Conservation (phyloP, 2,888 invertebrate genomes). For the Cataglyphis livida region DNA sequence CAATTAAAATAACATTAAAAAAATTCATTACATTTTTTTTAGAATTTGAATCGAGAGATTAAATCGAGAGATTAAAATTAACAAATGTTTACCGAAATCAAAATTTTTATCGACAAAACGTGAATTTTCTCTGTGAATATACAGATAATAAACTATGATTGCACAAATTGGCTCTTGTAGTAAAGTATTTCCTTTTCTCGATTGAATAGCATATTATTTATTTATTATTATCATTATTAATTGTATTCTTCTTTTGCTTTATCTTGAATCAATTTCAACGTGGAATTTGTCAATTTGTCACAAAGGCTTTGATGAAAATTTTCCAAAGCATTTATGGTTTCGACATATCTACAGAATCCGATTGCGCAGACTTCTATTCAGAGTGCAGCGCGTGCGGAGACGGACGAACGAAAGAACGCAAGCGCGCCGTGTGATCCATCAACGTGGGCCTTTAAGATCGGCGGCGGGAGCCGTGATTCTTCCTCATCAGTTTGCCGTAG, state of each 20-base stretch:
- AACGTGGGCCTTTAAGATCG: slow-evolving; percentile 62
- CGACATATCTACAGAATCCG: neutral
- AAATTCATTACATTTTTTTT: neutral
- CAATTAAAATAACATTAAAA: neutral
- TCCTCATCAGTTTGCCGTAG: slow-evolving; percentile 68
- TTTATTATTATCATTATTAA: neutral
- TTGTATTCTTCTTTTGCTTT: neutral
- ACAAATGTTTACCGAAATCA: neutral
- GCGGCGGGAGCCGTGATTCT: slow-evolving; percentile 69
- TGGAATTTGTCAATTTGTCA: neutral
- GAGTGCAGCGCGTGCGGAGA: neutral
- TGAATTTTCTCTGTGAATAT: neutral
- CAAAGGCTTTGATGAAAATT: neutral
- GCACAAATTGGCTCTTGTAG: neutral
- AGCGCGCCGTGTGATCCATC: slow-evolving; percentile 61
- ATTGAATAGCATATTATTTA: neutral
- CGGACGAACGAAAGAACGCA: slow-evolving; percentile 59
- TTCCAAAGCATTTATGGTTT: neutral
- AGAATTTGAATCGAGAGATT: neutral
- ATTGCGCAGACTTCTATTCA: neutral
- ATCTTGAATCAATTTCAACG: neutral
- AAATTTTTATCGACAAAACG: neutral
- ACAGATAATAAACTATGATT: neutral
- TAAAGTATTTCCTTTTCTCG: neutral
- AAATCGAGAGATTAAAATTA: neutral